Conservation (phyloP, 2,797 vertebrate genomes). For the Rachycentron canadum region DNA sequence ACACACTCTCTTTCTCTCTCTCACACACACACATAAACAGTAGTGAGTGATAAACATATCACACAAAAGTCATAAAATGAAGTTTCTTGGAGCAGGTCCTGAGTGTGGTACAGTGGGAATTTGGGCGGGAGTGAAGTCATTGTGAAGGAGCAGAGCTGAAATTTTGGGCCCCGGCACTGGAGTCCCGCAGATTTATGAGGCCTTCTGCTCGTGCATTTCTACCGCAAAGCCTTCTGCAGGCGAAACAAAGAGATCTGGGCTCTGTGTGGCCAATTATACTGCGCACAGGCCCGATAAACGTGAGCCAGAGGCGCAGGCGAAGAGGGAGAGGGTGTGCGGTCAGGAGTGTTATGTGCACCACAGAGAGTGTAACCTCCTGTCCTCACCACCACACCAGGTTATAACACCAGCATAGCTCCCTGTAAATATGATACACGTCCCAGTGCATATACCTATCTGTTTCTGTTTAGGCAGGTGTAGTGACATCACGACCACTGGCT, state of each 20-base stretch:
- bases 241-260: conserved; percentile 80
- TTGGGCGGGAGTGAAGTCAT: conserved; percentile 77
- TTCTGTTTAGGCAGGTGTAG: conserved; percentile 51
- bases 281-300: conserved; percentile 60
- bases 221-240: conserved; percentile 82
- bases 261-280: conserved; percentile 82
- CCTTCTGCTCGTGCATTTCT: conserved; percentile 77
- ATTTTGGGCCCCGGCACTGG: conserved; percentile 74
- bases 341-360: conserved; percentile 56
- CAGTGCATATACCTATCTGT: background rate
- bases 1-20: conserved; percentile 7
- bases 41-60: conserved; percentile 47
- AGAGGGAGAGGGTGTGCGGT: conserved; percentile 67
- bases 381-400: conserved; percentile 39
- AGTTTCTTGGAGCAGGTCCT: conserved; percentile 44
- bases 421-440: conserved; percentile 41
- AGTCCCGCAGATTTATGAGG: conserved; percentile 84
- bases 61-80: conserved; percentile 49
- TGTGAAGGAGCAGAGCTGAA: conserved; percentile 74
- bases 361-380: conserved; percentile 63
- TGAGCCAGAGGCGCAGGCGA: conserved; percentile 49
- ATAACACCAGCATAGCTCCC: conserved; percentile 54
- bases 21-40: conserved; percentile 25
- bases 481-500: conserved; percentile 4
- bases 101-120: conserved; percentile 59